These are phyloP conservation scores for Spilarctia lutea DNA, from an alignment of 2,888 invertebrate species.

Conservation along the genomic window DNA sequence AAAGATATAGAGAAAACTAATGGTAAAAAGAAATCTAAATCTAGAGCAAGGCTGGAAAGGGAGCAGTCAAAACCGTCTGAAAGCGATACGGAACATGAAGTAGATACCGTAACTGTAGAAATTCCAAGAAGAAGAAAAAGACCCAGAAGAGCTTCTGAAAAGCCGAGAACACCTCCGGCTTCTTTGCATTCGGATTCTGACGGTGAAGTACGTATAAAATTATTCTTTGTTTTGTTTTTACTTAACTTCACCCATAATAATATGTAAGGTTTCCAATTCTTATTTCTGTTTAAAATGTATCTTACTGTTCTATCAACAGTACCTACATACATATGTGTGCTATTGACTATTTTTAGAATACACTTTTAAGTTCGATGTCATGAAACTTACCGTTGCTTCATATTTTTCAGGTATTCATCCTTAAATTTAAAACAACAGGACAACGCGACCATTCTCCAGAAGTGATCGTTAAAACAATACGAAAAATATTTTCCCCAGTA, in stretches of 20 bases:
- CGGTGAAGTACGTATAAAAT: slow-evolving; percentile 70
- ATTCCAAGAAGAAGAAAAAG: slow-evolving; percentile 82
- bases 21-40: slow-evolving; percentile 81
- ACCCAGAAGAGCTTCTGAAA: slow-evolving; percentile 77
- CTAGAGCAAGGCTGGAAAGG: slow-evolving; percentile 80
- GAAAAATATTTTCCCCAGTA: slow-evolving; percentile 92
- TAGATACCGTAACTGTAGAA: slow-evolving; percentile 83
- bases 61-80: slow-evolving; percentile 84
- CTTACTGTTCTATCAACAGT: background rate
- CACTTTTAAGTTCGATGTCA: no score
- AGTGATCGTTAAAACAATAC: slow-evolving; percentile 92
- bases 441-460: slow-evolving; percentile 83
- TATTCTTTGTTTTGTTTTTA: background rate
- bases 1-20: slow-evolving; percentile 75
- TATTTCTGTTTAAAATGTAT: background rate
- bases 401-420: slow-evolving; percentile 71
- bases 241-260: background rate
- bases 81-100: slow-evolving; percentile 80
- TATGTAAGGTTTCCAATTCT: background rate
- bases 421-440: slow-evolving; percentile 79
- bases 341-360: no score
- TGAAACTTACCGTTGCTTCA: background rate
- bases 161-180: slow-evolving; percentile 78
- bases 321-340: no score
- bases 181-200: slow-evolving; percentile 82